These are phyloP conservation scores for Bergia sp. DNA, from an alignment of 92 coral and sea anemone genomes.

Conservation along the genomic window DNA sequence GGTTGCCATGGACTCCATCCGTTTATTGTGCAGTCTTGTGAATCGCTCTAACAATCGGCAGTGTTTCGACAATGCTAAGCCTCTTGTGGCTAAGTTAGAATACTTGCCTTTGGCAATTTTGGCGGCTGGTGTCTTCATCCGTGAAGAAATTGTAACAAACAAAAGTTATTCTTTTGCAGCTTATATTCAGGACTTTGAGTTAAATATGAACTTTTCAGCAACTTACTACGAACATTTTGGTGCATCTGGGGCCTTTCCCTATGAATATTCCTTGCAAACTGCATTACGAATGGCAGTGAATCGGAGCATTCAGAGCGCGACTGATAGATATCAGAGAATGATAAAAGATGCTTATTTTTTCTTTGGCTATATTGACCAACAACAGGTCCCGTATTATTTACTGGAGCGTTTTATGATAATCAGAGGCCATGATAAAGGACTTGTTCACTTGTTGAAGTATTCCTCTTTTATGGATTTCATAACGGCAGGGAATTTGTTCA, in stretches of 20 bases:
- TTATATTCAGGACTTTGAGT: background rate
- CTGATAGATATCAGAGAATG: background rate
- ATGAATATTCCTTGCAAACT: background rate
- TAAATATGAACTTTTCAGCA: background rate
- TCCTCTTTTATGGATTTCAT: background rate
- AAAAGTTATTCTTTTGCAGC: background rate
- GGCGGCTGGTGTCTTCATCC: background rate
- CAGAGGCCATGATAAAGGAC: background rate
- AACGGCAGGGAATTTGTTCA: background rate
- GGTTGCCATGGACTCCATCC: background rate
- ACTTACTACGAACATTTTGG: constrained; percentile 7
- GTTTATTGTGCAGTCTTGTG: background rate
- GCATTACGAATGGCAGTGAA: no score
- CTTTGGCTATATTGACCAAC: background rate
- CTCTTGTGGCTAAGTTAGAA: no score
- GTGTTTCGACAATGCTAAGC: background rate
- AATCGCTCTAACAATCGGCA: background rate
- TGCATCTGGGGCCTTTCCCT: background rate
- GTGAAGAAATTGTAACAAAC: background rate
- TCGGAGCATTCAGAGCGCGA: background rate
- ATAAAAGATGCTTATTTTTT: background rate
- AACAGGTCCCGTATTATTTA: background rate
- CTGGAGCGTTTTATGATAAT: background rate
- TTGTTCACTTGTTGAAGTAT: background rate
- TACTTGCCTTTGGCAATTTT: no score